Evolutionary conservation across 1,140 invertebrate species (phyloP).

Genomic region (Apocrypta bakeri): DNA sequence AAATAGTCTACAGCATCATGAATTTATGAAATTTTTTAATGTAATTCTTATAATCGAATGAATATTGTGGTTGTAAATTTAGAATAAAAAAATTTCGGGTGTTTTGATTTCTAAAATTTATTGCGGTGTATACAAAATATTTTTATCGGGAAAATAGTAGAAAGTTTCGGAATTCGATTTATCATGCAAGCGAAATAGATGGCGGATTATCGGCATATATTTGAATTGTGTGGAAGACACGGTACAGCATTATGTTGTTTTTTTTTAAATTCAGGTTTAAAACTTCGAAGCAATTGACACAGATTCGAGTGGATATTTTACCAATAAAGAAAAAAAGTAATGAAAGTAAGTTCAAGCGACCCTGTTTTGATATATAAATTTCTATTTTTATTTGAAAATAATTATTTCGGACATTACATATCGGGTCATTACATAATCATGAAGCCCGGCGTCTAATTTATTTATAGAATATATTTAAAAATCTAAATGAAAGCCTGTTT

Average conservation of each 20-base stretch:
- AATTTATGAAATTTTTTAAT: no score
- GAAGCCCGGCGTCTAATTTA: no score
- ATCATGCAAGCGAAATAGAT: conserved; percentile 20
- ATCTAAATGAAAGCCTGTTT: no score
- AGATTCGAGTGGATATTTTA: conserved; percentile 29
- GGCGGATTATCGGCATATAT: conserved; percentile 33
- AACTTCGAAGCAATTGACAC: conserved; percentile 12
- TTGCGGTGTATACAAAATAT: not conserved
- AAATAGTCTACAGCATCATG: no score
- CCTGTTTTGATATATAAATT: not conserved
- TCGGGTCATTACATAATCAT: no score
- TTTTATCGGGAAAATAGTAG: conserved; percentile 16
- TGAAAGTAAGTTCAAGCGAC: not conserved
- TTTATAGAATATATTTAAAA: no score
- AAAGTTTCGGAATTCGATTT: conserved; percentile 24
- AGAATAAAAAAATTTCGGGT: not conserved
- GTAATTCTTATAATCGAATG: no score
- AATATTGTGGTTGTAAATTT: no score
- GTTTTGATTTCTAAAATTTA: conserved; percentile 1
- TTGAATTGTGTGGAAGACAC: not conserved
- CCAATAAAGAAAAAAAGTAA: not conserved
- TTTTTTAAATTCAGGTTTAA: conserved; percentile 12
- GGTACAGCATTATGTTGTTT: conserved; percentile 19
- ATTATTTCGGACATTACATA: no score
- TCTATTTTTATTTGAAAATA: no score